These are phyloP conservation scores for Acromyrmex echinatior DNA, from an alignment of 1,140 invertebrate genomes.

Conservation along the genomic window DNA sequence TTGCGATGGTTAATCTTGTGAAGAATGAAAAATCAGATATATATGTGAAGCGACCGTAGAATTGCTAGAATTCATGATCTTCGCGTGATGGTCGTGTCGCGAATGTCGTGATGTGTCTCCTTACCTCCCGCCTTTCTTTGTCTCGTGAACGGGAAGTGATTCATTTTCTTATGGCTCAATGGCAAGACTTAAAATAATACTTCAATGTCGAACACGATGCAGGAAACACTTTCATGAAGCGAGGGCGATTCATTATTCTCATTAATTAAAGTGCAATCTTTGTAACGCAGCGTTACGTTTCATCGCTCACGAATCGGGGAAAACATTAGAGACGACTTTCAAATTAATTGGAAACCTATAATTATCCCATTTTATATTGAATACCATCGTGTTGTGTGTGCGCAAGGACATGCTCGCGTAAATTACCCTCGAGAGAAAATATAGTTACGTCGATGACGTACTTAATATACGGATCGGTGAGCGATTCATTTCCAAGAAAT, in stretches of 20 bases:
- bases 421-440: slow-evolving; percentile 24
- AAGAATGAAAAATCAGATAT: neutral
- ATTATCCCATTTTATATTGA: slow-evolving; percentile 23
- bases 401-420: neutral
- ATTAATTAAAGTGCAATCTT: neutral
- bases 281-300: neutral
- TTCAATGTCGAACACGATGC: neutral
- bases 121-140: slow-evolving; percentile 45
- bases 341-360: slow-evolving; percentile 35
- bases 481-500: slow-evolving; percentile 3
- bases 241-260: neutral
- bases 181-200: neutral
- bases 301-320: neutral
- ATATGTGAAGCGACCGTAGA: too few relatives aligned
- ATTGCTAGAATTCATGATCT: neutral
- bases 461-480: neutral
- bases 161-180: slow-evolving; percentile 38
- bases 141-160: slow-evolving; percentile 40
- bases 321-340: neutral
- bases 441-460: neutral
- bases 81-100: slow-evolving; percentile 26
- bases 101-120: neutral
- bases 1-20: neutral
- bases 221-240: slow-evolving; percentile 11
- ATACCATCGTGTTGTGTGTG: neutral